Percentiles rank a stretch among this genome's conserved stretches.
phyloP scores from a whole-genome alignment of 2,888 invertebrate genomes.

The Eumerus sabulonum region DNA sequence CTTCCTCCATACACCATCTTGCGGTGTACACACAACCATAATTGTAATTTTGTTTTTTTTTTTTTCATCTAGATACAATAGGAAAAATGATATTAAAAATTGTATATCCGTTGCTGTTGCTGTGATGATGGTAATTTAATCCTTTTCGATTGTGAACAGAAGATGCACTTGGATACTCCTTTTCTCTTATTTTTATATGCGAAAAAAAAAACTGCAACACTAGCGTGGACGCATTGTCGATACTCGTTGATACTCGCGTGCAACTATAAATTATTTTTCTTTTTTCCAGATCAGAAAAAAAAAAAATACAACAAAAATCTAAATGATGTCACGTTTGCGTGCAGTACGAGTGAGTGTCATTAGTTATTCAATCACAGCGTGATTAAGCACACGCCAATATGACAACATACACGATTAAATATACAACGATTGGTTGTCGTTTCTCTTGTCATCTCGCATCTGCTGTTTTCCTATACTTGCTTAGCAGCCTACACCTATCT shows the following conservation, averaged over 20 bases:
- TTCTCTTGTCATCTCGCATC: slow-evolving; percentile 26
- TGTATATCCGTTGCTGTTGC: slow-evolving; percentile 30
- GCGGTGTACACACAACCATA: neutral
- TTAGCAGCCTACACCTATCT: no score
- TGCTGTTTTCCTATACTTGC: slow-evolving; percentile 8
- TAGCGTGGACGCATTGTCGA: slow-evolving; percentile 17
- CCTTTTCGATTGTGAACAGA: slow-evolving; percentile 65
- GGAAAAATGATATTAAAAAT: slow-evolving; percentile 33
- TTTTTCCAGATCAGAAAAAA: slow-evolving; percentile 2
- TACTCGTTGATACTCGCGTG: neutral
- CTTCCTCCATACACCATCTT: slow-evolving; percentile 44
- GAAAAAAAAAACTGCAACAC: slow-evolving; percentile 42
- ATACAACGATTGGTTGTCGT: slow-evolving; percentile 7
- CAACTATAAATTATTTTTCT: slow-evolving; percentile 2
- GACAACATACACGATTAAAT: no score
- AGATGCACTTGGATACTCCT: slow-evolving; percentile 15
- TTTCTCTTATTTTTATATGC: slow-evolving; percentile 6
- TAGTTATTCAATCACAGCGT: slow-evolving; percentile 49
- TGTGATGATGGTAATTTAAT: slow-evolving; percentile 57
- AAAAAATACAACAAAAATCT: slow-evolving; percentile 36
- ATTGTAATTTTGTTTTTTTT: no score
- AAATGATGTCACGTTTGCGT: slow-evolving; percentile 62
- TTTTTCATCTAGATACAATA: slow-evolving; percentile 30
- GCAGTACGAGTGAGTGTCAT: slow-evolving; percentile 5
- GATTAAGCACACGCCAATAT: slow-evolving; percentile 52